Conservation (phyloP, 2,113 vertebrate genomes). For the Crotalus viridis region DNA sequence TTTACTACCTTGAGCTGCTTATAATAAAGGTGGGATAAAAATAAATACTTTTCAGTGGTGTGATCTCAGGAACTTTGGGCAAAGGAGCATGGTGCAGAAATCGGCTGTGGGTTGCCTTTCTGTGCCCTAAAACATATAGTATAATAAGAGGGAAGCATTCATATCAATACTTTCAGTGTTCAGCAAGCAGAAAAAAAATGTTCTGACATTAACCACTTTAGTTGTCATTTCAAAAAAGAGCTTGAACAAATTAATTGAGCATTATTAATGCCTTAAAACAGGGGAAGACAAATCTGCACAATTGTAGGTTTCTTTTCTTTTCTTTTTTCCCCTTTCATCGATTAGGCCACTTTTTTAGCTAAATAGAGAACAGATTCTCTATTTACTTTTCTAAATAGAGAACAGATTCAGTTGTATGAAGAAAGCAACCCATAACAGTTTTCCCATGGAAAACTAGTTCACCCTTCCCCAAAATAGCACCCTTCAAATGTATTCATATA, state of each 20-base stretch:
- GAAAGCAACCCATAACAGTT: neutral
- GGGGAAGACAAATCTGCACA: neutral
- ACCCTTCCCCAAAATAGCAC: neutral
- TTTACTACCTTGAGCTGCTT: neutral
- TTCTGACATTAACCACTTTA: neutral
- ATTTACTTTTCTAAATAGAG: neutral
- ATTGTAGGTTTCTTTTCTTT: neutral
- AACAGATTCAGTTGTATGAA: neutral
- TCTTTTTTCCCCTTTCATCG: neutral
- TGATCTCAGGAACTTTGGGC: neutral
- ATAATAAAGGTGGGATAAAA: neutral
- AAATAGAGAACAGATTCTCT: neutral
- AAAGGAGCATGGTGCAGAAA: neutral
- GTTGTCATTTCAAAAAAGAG: neutral
- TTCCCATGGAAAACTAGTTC: neutral
- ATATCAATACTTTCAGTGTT: constrained; percentile 3
- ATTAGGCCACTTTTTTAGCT: neutral
- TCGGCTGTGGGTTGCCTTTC: neutral
- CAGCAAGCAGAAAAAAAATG: neutral
- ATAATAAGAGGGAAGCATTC: neutral
- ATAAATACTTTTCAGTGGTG: neutral
- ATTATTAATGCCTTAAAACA: neutral
- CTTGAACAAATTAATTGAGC: neutral
- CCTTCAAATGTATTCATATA: neutral
- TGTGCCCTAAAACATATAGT: neutral